Evolutionary conservation across 2,113 vertebrate genomes (phyloP).

Genomic region (Bufo bufo): DNA sequence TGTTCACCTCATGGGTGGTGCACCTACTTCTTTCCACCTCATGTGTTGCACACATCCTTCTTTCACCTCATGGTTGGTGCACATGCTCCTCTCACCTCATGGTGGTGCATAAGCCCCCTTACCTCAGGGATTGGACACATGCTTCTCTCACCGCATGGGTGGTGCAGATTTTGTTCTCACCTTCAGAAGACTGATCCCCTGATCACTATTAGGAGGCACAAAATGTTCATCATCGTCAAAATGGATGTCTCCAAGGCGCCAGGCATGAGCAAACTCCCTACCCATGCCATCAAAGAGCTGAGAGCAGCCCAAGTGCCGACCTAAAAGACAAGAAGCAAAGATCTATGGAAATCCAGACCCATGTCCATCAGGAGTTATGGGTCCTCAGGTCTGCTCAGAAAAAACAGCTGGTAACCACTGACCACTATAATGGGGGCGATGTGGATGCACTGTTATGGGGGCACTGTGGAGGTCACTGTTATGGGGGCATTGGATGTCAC

Average conservation of each 20-base stretch:
- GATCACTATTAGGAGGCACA: slow-evolving; percentile 50
- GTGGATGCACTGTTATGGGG: not conserved
- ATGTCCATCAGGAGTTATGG: not conserved
- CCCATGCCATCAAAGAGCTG: slow-evolving; percentile 59
- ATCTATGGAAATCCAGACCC: not conserved
- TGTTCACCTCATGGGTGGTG: slow-evolving; percentile 10
- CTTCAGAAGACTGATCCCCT: slow-evolving; percentile 59
- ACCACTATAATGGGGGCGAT: not conserved
- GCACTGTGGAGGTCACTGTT: too few species aligned
- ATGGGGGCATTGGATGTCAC: too few species aligned
- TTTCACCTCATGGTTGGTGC: not conserved
- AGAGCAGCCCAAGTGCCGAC: slow-evolving; percentile 51
- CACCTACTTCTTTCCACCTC: not conserved
- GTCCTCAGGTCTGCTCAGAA: too few species aligned
- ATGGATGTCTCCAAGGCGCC: slow-evolving; percentile 59
- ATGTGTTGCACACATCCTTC: not conserved
- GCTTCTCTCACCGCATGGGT: not conserved
- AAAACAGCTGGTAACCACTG: too few species aligned
- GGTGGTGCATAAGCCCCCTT: not conserved
- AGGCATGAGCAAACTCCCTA: slow-evolving; percentile 60
- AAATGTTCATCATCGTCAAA: slow-evolving; percentile 62
- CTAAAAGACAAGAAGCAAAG: not conserved
- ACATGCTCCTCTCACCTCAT: not conserved
- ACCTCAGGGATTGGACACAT: not conserved
- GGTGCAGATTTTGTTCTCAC: not conserved